phyloP scores from a whole-genome alignment of 64 coral and sea anemone genomes.

The Montipora sp. region DNA sequence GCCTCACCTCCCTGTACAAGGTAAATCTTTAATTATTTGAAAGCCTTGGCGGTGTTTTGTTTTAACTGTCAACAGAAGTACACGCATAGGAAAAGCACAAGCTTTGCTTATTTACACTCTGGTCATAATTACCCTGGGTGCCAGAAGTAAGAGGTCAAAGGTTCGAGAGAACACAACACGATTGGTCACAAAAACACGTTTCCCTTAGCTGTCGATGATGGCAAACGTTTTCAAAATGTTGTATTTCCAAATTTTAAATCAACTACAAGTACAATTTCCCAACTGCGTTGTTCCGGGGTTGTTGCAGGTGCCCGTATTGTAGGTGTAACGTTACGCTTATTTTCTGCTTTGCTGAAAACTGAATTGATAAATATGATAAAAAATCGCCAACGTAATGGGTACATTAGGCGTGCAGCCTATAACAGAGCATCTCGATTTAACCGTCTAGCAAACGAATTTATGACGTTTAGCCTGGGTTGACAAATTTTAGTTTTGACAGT shows the following conservation, averaged over 20 bases:
- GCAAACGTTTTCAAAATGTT: background rate
- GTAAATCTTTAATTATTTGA: background rate
- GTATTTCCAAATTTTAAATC: background rate
- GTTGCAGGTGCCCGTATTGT: too few relatives aligned
- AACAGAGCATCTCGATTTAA: too few relatives aligned
- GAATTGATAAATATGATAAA: background rate
- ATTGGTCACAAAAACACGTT: background rate
- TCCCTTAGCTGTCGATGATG: background rate
- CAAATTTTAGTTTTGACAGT: background rate
- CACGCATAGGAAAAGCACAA: background rate
- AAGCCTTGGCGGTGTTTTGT: background rate
- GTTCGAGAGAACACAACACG: too few relatives aligned
- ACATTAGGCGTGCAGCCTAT: too few relatives aligned
- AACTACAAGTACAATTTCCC: background rate
- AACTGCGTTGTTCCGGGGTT: too few relatives aligned
- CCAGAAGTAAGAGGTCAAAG: too few relatives aligned
- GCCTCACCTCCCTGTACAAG: background rate
- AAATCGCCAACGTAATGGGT: too few relatives aligned
- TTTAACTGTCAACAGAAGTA: conserved; percentile 26
- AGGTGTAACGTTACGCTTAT: too few relatives aligned
- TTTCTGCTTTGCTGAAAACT: background rate
- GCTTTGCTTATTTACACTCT: background rate
- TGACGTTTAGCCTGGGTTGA: too few relatives aligned
- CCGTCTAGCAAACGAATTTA: too few relatives aligned
- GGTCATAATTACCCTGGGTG: background rate